Percentiles rank a stretch among this genome's conserved stretches.
Conservation (phyloP, 2,113 vertebrate species). For the Elephantulus edwardii region DNA sequence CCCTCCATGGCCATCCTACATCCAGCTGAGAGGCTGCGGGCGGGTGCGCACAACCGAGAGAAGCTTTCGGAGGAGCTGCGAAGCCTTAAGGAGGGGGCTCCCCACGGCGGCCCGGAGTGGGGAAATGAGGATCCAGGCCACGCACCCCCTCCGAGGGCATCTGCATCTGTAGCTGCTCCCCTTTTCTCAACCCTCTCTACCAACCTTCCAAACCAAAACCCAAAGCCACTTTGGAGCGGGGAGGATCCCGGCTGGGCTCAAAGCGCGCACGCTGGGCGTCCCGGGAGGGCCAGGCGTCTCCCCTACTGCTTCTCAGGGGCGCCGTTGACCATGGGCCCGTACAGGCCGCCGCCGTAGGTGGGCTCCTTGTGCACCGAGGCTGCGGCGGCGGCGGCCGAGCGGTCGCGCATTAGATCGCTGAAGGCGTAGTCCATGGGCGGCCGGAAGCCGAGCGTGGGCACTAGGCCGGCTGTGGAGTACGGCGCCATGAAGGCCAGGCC, state of each 20-base stretch:
- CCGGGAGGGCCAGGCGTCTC: background rate
- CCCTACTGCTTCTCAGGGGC: constrained; percentile 95
- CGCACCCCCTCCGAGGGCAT: background rate
- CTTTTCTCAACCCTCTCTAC: background rate
- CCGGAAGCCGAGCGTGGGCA: constrained; percentile 97
- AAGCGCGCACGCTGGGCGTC: background rate
- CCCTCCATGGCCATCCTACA: constrained; percentile 12
- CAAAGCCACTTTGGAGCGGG: background rate
- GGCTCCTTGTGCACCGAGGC: constrained; percentile 94
- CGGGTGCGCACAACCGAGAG: background rate
- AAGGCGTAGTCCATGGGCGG: constrained; percentile 99
- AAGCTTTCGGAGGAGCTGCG: background rate
- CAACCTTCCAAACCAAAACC: background rate
- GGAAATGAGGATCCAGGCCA: background rate
- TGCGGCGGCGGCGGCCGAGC: constrained; percentile 84
- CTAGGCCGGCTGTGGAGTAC: constrained; percentile 96
- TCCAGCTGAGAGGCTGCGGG: background rate
- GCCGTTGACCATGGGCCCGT: constrained; percentile 97
- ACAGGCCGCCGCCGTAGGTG: constrained; percentile 91
- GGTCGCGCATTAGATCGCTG: constrained; percentile 97
- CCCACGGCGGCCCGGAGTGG: background rate
- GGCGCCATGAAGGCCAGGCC: constrained; percentile 99
- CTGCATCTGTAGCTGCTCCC: background rate
- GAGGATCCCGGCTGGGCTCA: background rate
- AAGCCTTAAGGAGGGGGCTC: background rate